Percentiles rank a stretch among this genome's conserved stretches.
phyloP scores from a whole-genome alignment of 2,888 invertebrate species.

The Eustalomyia histrio region DNA sequence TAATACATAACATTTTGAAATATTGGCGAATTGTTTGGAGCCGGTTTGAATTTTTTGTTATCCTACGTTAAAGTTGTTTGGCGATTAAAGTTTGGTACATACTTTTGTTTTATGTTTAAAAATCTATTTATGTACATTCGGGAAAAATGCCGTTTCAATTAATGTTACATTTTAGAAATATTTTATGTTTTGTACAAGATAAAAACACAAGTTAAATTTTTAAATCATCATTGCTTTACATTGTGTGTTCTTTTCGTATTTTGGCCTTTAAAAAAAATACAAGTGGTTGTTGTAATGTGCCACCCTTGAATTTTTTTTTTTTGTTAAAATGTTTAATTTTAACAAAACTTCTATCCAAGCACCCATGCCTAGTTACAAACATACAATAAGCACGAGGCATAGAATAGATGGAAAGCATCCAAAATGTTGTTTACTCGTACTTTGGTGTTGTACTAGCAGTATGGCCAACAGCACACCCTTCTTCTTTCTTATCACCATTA shows the following conservation, averaged over 20 bases:
- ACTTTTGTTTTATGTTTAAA: background rate
- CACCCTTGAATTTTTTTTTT: conserved; percentile 47
- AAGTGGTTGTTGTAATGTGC: conserved; percentile 49
- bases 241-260: background rate
- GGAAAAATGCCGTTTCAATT: conserved; percentile 48
- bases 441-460: background rate
- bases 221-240: conserved; percentile 5
- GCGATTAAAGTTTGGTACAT: conserved; percentile 33
- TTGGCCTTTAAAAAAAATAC: conserved; percentile 27
- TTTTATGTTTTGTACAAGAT: conserved; percentile 41
- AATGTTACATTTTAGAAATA: conserved; percentile 49
- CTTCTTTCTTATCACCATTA: conserved; percentile 42
- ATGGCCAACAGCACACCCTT: conserved; percentile 40
- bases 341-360: conserved; percentile 33
- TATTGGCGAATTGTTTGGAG: background rate
- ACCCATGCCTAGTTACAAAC: conserved; percentile 14
- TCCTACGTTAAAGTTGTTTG: conserved; percentile 42
- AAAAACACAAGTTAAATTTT: conserved; percentile 36
- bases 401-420: conserved; percentile 7
- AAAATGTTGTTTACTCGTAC: conserved; percentile 9
- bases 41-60: conserved; percentile 31
- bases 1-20: background rate
- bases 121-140: conserved; percentile 2
- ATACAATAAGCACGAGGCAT: too few species aligned
- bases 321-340: conserved; percentile 45